A percentile compares a stretch with the other conserved stretches of the same genome.
These are phyloP conservation scores for Collichthys lucidus DNA, from an alignment of 2,113 vertebrate genomes.

Conservation along the genomic window DNA sequence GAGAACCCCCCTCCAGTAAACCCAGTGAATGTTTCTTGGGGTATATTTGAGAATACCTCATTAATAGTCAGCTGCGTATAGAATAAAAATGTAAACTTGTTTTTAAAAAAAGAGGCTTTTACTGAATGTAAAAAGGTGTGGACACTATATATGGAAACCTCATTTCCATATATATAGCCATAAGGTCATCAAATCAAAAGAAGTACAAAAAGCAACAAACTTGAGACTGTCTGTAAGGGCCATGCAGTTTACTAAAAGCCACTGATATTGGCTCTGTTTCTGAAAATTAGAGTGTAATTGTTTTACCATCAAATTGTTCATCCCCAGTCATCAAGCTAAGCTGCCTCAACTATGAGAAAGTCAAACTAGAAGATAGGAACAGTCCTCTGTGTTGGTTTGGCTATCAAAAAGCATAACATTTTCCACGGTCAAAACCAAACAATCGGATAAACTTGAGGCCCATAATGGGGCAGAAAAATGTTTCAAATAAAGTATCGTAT, in stretches of 20 bases:
- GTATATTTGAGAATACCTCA: not conserved
- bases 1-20: not conserved
- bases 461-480: constrained; percentile 32
- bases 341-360: constrained; percentile 28
- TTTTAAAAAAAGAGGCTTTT: not conserved
- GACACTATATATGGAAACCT: no score
- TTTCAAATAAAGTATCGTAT: constrained; percentile 22
- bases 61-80: not conserved
- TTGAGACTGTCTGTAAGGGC: not conserved
- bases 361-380: not conserved
- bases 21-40: not conserved
- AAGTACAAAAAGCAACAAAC: not conserved
- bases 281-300: constrained; percentile 20
- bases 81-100: not conserved
- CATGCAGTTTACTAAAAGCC: constrained; percentile 21
- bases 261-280: constrained; percentile 5
- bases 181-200: not conserved
- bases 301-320: constrained; percentile 19
- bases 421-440: constrained; percentile 25
- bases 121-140: not conserved
- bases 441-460: constrained; percentile 28
- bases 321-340: constrained; percentile 32
- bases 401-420: not conserved
- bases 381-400: constrained; percentile 13
- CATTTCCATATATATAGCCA: not conserved